phyloP scores from a whole-genome alignment of 2,797 vertebrate genomes.

The Mastacembelus armatus region DNA sequence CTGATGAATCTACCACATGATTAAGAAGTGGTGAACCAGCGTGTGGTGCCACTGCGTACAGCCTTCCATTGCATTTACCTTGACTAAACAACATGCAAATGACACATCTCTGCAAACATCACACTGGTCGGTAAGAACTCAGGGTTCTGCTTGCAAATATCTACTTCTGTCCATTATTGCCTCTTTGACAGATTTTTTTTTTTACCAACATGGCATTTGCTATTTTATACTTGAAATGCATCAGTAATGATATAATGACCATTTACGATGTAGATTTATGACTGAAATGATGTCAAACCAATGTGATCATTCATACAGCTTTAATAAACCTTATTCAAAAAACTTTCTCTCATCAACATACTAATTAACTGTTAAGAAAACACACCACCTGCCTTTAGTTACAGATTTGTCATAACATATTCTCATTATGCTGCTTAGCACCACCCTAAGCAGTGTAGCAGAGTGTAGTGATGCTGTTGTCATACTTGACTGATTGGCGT shows the following conservation, averaged over 20 bases:
- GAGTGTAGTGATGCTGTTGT: not conserved
- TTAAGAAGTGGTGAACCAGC: not conserved
- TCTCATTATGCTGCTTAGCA: too few species aligned
- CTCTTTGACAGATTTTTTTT: conserved; percentile 2
- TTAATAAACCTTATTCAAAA: too few species aligned
- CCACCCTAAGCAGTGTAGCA: too few species aligned
- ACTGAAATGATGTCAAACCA: not conserved
- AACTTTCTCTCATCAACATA: not conserved
- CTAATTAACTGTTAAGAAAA: not conserved
- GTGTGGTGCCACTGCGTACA: not conserved
- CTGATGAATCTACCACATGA: conserved; percentile 10
- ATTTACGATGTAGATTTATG: not conserved
- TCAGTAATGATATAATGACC: not conserved
- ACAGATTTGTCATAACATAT: not conserved
- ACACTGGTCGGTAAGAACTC: not conserved
- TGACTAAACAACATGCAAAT: conserved; percentile 7
- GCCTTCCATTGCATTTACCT: not conserved
- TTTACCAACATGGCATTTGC: too few species aligned
- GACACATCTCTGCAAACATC: not conserved
- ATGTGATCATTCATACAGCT: not conserved
- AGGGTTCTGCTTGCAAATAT: too few species aligned
- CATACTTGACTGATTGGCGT: not conserved
- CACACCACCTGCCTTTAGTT: not conserved
- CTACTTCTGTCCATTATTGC: too few species aligned
- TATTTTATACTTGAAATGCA: not conserved